Conservation (phyloP, 2,113 vertebrate species). For the Eulacestoma nigropectus region DNA sequence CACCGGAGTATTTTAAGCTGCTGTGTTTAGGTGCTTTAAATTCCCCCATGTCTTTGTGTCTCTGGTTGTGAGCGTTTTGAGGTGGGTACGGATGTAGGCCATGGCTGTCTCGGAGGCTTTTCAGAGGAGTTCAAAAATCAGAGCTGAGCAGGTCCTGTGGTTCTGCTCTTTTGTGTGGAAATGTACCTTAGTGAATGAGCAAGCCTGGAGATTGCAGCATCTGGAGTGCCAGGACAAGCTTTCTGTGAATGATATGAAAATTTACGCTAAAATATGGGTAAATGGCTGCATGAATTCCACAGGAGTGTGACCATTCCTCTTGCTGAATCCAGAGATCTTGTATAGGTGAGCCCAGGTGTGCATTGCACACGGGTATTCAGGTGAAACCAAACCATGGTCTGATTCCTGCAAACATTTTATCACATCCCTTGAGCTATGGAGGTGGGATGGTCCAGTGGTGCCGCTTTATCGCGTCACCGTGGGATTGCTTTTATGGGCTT, state of each 20-base stretch:
- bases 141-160: not conserved
- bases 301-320: not conserved
- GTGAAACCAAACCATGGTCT: not conserved
- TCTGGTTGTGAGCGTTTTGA: not conserved
- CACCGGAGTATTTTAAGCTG: not conserved
- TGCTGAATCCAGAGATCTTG: not conserved
- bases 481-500: not conserved
- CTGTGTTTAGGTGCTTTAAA: not conserved
- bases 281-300: not conserved
- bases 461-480: rapidly evolving
- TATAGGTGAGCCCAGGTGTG: not conserved
- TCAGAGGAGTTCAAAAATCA: not conserved
- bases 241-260: not conserved
- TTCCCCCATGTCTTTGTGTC: not conserved
- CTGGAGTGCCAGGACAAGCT: not conserved
- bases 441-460: not conserved
- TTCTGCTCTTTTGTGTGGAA: not conserved
- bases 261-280: not conserved
- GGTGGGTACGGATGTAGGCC: not conserved
- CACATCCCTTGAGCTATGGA: not conserved
- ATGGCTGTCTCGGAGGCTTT: not conserved
- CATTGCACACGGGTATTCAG: not conserved
- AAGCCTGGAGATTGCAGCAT: not conserved
- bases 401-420: not conserved
- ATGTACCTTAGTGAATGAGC: not conserved